Conservation (phyloP, 2,797 vertebrate genomes). For the Myotis findleyi region DNA sequence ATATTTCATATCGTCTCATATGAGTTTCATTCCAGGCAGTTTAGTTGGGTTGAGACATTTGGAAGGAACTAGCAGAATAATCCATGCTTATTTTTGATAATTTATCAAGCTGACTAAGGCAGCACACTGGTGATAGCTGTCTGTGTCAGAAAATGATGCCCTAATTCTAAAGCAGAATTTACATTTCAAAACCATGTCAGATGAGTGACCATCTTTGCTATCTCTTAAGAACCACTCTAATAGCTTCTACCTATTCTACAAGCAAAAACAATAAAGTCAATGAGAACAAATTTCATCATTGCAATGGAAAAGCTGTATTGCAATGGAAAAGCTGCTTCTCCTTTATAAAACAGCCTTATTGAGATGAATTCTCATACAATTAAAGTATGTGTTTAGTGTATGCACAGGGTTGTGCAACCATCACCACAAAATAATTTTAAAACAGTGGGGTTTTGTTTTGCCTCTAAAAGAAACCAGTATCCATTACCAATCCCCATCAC, state of each 20-base stretch:
- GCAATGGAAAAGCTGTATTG: background rate
- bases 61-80: background rate
- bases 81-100: background rate
- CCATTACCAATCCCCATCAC: background rate
- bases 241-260: background rate
- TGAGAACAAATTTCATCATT: background rate
- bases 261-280: background rate
- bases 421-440: background rate
- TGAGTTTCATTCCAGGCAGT: background rate
- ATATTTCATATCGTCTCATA: background rate
- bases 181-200: background rate
- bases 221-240: background rate
- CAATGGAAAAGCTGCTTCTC: background rate
- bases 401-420: background rate
- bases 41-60: background rate
- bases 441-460: background rate
- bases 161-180: background rate
- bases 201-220: background rate
- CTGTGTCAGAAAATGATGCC: background rate
- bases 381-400: background rate
- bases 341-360: background rate
- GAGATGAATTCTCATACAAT: background rate
- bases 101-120: background rate
- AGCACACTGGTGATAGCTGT: background rate
- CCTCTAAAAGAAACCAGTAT: background rate